These are phyloP conservation scores for Cryptophagus acutangulus DNA, from an alignment of 2,888 invertebrate species.

Conservation along the genomic window DNA sequence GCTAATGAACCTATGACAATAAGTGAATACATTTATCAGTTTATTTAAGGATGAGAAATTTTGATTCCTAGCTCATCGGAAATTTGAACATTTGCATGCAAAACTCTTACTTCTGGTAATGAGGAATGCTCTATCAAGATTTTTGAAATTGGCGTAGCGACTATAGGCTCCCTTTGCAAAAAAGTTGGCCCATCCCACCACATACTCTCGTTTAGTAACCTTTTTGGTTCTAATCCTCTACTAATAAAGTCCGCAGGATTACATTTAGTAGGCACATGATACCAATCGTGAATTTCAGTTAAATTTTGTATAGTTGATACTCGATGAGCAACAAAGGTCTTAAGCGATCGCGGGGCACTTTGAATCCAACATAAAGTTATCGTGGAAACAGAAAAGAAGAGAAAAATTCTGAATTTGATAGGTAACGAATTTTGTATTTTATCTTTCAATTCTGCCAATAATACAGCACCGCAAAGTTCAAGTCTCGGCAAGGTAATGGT, in stretches of 20 bases:
- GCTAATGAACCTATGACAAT: too few species aligned
- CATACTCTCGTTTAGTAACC: slow-evolving; percentile 11
- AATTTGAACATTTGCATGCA: too few species aligned
- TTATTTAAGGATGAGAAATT: too few species aligned
- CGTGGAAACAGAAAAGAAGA: slow-evolving; percentile 28
- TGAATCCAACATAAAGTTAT: slow-evolving; percentile 16
- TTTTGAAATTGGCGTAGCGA: background rate
- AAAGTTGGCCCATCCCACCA: slow-evolving; percentile 20
- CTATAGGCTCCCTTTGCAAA: background rate
- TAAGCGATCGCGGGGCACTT: slow-evolving; percentile 15
- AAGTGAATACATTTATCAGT: too few species aligned
- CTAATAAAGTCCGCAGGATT: slow-evolving; percentile 18
- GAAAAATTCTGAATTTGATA: slow-evolving; percentile 1
- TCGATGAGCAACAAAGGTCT: slow-evolving; percentile 27
- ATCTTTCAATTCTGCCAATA: slow-evolving; percentile 18
- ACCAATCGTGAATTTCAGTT: slow-evolving; percentile 16
- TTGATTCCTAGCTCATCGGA: too few species aligned
- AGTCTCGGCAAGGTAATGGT: slow-evolving; percentile 24
- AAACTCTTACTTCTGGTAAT: too few species aligned
- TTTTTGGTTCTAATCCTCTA: slow-evolving; percentile 16
- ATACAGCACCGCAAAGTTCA: slow-evolving; percentile 28
- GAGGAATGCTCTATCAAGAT: too few species aligned
- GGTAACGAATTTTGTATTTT: slow-evolving; percentile 10
- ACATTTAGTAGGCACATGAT: slow-evolving; percentile 15
- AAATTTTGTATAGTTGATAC: slow-evolving; percentile 22